A percentile compares a stretch with the other conserved stretches of the same genome.
These are phyloP conservation scores for Genyomyrus donnyi DNA, from an alignment of 2,113 vertebrate species.

Conservation along the genomic window DNA sequence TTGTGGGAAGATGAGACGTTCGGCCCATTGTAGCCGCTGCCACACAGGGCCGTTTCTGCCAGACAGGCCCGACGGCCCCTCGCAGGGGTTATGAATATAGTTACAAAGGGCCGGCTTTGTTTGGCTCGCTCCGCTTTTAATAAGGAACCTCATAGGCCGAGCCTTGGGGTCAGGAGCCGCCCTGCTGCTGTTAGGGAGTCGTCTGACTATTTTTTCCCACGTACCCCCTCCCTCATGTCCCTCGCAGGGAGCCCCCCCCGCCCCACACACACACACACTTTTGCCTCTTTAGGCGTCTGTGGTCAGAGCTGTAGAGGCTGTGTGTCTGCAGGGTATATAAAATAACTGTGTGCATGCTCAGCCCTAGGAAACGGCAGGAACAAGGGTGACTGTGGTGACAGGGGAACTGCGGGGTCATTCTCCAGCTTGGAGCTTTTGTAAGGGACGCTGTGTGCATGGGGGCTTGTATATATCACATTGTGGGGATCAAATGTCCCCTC, in stretches of 20 bases:
- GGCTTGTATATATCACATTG: neutral
- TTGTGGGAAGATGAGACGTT: neutral
- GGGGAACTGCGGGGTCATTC: slow-evolving; percentile 96
- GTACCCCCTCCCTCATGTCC: slow-evolving; percentile 71
- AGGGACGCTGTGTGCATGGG: slow-evolving; percentile 55
- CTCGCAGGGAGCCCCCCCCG: slow-evolving; percentile 54
- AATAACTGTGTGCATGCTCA: slow-evolving; percentile 67
- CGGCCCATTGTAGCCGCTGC: neutral
- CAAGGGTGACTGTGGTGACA: slow-evolving; percentile 83
- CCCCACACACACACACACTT: slow-evolving; percentile 53
- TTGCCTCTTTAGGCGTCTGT: slow-evolving; percentile 83
- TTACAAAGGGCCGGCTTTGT: slow-evolving; percentile 71
- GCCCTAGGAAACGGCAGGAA: slow-evolving; percentile 86
- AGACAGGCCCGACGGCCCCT: slow-evolving; percentile 32
- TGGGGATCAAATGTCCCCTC: neutral
- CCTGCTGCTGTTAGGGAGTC: slow-evolving; percentile 77
- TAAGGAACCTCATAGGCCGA: slow-evolving; percentile 76
- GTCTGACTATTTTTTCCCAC: slow-evolving; percentile 91
- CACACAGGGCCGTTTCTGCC: neutral
- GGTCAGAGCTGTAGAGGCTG: slow-evolving; percentile 72
- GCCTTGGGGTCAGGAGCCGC: slow-evolving; percentile 70
- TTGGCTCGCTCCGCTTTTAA: slow-evolving; percentile 75
- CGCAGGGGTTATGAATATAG: slow-evolving; percentile 80
- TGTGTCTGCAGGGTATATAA: slow-evolving; percentile 78
- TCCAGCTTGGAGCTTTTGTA: slow-evolving; percentile 82